Evolutionary conservation across 2,113 vertebrate species (phyloP).

Genomic region (Donacobius atricapilla): DNA sequence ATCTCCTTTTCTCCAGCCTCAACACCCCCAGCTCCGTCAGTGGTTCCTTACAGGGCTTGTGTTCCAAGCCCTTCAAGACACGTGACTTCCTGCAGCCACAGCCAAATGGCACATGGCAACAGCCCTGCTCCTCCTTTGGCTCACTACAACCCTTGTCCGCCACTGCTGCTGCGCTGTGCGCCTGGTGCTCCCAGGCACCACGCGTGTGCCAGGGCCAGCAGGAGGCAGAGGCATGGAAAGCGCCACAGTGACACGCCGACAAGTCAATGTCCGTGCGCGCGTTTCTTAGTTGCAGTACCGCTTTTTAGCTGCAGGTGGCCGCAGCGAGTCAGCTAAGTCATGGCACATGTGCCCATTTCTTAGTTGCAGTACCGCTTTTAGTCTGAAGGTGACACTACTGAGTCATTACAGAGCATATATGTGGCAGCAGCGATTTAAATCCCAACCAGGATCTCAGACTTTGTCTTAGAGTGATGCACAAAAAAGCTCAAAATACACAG

Average conservation of each 20-base stretch:
- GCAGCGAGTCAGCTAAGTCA: neutral
- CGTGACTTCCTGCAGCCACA: neutral
- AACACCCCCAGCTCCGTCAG: neutral
- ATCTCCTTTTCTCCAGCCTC: neutral
- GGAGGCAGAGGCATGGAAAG: neutral
- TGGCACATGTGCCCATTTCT: neutral
- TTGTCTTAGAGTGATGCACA: neutral
- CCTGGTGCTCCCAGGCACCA: neutral
- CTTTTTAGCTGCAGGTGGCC: neutral
- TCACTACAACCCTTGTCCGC: neutral
- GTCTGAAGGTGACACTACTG: neutral
- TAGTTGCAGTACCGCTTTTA: neutral
- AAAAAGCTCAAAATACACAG: neutral
- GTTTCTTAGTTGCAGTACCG: neutral
- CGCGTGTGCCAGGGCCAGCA: neutral
- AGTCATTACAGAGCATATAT: neutral
- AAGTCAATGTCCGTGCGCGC: rapidly evolving
- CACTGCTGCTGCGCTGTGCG: neutral
- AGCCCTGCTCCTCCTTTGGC: neutral
- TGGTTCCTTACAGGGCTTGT: neutral
- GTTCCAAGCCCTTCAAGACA: neutral
- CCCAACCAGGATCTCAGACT: neutral
- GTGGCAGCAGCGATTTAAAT: neutral
- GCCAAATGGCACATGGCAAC: neutral
- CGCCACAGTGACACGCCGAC: rapidly evolving